Conservation (phyloP, 2,888 invertebrate species). For the Limnephilus marmoratus region DNA sequence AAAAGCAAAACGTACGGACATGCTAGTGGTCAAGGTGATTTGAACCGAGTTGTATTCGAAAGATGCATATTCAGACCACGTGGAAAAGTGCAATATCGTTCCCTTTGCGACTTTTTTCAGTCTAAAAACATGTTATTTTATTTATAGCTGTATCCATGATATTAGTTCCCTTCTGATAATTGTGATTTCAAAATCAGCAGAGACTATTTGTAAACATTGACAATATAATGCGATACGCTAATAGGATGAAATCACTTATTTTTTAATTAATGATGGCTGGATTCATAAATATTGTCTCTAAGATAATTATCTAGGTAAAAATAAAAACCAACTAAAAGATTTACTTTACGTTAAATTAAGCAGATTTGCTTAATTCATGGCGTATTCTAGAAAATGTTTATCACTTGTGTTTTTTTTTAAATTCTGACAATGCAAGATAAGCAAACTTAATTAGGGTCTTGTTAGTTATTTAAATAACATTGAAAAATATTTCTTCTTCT, state of each 20-base stretch:
- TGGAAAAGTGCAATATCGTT: background rate
- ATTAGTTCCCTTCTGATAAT: background rate
- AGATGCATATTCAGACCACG: no score
- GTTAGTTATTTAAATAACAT: no score
- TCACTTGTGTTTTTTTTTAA: no score
- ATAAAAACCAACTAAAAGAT: background rate
- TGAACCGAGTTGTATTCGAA: no score
- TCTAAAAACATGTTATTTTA: background rate
- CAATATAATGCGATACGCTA: constrained; percentile 38
- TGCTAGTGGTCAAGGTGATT: no score
- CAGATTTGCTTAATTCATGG: background rate
- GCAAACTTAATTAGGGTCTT: no score
- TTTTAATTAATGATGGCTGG: constrained; percentile 27
- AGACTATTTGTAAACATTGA: constrained; percentile 53
- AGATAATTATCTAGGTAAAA: background rate
- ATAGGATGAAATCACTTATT: background rate
- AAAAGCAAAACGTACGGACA: no score
- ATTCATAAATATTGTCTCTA: background rate
- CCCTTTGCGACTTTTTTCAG: background rate
- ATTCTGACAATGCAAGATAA: no score
- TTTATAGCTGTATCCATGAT: background rate
- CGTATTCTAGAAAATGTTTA: background rate
- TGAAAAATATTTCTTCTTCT: no score
- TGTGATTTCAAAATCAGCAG: background rate
- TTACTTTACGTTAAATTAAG: background rate